Conservation (phyloP, 2,888 invertebrate genomes). For the Lasius fuliginosus region DNA sequence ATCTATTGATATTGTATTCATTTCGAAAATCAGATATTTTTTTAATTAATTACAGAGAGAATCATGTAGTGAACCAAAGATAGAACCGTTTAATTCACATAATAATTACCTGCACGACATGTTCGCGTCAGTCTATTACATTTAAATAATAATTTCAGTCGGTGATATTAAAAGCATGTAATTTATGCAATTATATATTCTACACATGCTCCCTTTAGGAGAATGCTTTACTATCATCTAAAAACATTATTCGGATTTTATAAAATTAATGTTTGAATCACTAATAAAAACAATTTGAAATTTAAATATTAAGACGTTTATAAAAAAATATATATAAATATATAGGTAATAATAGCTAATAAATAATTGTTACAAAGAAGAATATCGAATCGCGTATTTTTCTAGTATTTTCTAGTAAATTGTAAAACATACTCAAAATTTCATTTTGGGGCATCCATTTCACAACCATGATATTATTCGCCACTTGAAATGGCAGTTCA, state of each 20-base stretch:
- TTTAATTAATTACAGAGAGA: too few species aligned
- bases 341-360: not conserved
- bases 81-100: not conserved
- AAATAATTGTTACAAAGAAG: not conserved
- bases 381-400: not conserved
- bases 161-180: not conserved
- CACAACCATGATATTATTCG: slow-evolving; percentile 14
- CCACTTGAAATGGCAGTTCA: slow-evolving; percentile 7
- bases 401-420: not conserved
- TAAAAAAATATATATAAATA: too few species aligned
- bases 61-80: not conserved
- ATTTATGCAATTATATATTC: not conserved
- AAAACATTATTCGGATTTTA: not conserved
- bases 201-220: too few species aligned
- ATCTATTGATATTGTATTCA: not conserved
- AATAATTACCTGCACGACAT: not conserved
- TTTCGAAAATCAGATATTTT: too few species aligned
- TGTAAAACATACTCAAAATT: slow-evolving; percentile 28
- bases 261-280: not conserved
- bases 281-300: not conserved
- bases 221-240: not conserved
- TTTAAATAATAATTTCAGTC: not conserved
- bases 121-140: not conserved
- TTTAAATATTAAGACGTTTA: not conserved
- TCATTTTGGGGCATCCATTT: slow-evolving; percentile 32